Base-by-base conservation (phyloP, 2,797 vertebrate species). In the Lepilemur ruficaudatus region DNA sequence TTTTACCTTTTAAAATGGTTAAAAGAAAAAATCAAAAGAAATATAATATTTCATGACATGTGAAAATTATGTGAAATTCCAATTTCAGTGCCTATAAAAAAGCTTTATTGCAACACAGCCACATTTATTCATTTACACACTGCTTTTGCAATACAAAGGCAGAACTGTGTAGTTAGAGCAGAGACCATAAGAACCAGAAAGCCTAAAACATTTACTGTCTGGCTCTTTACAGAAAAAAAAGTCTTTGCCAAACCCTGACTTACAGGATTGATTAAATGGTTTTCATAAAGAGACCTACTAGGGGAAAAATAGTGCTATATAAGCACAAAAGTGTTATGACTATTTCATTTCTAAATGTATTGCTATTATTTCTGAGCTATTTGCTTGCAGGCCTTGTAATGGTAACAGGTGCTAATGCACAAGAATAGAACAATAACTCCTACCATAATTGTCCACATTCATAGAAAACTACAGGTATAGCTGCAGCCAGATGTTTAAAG, bases 401-500 rank as follows among this genome's bases (percentile, higher is more conserved):
- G 89, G 70, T 95, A 95, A 92, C 78, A 89, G 48, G 88, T 91
- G 73, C 78, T 95, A 92, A 95, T 84, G 55, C 13, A 61, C 43
- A 91, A 76, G 35, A 95, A 89, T 81, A 94, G 87, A 97, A 90
- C 41, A 81, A 38, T 94, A 84, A 79, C 61, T 85, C 63, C 82
- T 94, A 82, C 61, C 50, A n/a, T 61, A 95, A 94, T 92, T 93
- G 75, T 92, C 43, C 67, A 87, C 86, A 65, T 90, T 97, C 78
- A 84, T 52, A 89, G 50, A 82, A 93, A 97, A 87, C 81, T 91
- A 23, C 78, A 94, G 75, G 67, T 90, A 86, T 61, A 94, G 41
- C 63, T 96, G n/a, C 43, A 86, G 46, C 85, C 88, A 97, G 81
- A 94, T 96, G 75, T 96, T 96, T 90, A 91, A 97, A 95, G 73